Evolutionary conservation across 2,113 vertebrate species (phyloP).

Genomic region (Scalopus aquaticus): DNA sequence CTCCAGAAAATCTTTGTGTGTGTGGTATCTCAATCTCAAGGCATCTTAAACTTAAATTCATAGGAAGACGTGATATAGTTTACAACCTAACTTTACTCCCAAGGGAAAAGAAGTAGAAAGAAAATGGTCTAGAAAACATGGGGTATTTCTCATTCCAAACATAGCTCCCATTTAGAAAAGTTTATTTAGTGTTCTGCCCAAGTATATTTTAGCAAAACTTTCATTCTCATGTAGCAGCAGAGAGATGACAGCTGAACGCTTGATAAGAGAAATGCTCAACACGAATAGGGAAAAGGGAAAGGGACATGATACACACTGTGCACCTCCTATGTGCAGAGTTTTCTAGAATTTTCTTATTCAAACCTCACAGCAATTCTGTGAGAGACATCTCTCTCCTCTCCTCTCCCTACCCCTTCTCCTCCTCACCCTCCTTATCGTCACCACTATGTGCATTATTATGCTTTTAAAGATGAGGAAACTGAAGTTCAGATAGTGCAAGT

Average conservation of each 20-base stretch:
- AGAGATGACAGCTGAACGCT: not conserved
- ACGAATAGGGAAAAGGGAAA: slow-evolving; percentile 62
- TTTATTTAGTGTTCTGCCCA: slow-evolving; percentile 11
- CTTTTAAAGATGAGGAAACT: not conserved
- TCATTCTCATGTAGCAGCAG: not conserved
- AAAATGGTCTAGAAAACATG: not conserved
- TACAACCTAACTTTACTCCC: not conserved
- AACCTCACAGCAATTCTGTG: not conserved
- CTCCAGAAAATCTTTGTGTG: not conserved
- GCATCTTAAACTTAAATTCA: not conserved
- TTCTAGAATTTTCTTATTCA: slow-evolving; percentile 18
- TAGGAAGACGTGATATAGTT: not conserved
- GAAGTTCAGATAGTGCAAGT: not conserved
- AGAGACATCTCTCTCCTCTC: not conserved
- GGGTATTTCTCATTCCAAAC: not conserved
- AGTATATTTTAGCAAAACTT: slow-evolving; percentile 23
- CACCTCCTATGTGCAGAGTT: not conserved
- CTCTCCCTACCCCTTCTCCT: not conserved
- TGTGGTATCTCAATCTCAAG: not conserved
- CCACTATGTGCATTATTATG: not conserved
- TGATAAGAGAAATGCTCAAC: slow-evolving; percentile 56
- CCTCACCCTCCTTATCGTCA: not conserved
- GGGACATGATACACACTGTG: not conserved
- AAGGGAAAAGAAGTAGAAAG: not conserved
- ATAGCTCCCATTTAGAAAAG: not conserved